These are phyloP conservation scores for Limnephilus lunatus DNA, from an alignment of 2,888 invertebrate species.

Conservation along the genomic window DNA sequence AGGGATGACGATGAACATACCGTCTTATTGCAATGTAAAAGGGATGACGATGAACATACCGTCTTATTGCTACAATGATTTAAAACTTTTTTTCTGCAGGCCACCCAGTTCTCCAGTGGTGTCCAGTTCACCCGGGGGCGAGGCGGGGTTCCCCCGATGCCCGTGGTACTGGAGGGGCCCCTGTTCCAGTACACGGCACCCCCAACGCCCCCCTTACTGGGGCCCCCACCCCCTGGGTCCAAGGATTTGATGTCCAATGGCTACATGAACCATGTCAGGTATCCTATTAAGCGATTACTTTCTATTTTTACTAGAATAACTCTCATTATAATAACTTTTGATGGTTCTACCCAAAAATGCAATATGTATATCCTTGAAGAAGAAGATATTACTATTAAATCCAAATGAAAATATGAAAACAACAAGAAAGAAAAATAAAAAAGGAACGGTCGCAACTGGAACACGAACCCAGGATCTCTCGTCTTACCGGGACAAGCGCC, in stretches of 20 bases:
- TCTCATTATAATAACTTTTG: no score
- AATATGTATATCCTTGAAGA: no score
- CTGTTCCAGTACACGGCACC: conserved; percentile 83
- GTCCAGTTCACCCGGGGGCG: conserved; percentile 86
- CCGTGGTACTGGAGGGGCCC: conserved; percentile 87
- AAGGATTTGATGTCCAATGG: conserved; percentile 81
- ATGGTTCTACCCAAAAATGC: no score
- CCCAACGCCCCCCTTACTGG: conserved; percentile 79
- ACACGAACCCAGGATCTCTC: no score
- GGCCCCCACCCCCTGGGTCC: conserved; percentile 84
- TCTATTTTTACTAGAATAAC: no score
- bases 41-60: background rate
- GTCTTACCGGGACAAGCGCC: no score
- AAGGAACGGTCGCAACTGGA: no score
- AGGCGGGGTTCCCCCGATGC: conserved; percentile 82
- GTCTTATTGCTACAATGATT: background rate
- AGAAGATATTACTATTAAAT: no score
- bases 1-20: background rate
- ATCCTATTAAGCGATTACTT: background rate
- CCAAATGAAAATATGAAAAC: no score
- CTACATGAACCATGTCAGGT: conserved; percentile 85
- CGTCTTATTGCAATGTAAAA: background rate
- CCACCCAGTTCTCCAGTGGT: conserved; percentile 90
- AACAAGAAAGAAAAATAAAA: no score
- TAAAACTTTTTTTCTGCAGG: conserved; percentile 69